Evolutionary conservation across 2,797 vertebrate genomes (phyloP), one percentile per base, ranked within the genome.

Genomic region (Peromyscus aztecus): DNA sequence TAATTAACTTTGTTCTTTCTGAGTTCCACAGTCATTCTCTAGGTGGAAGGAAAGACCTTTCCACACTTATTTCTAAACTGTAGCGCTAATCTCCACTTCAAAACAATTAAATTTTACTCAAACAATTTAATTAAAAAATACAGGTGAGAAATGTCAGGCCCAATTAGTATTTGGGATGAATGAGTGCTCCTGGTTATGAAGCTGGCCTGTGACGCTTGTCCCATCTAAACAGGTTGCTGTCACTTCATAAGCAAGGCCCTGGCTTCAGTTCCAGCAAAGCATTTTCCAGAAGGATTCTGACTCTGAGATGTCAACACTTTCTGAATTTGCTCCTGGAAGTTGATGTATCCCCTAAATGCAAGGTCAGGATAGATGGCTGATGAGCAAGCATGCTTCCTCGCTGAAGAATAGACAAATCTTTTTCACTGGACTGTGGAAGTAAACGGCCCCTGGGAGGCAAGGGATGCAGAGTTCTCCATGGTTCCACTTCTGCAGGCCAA

Each of bases 41-140:
- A 5, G 88, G 83, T 40, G 92, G 37, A 84, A 71, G 2, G 16
- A 94, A 86, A 90, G 1, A 7, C 8, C 24, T 71, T 76, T 9
- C 46, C 12, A 49, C 46, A 3, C 2, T 59, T 89, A 94, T 96
- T 90, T 95, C 61, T 90, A 96, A 82, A 73, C n/a, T 61, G 0
- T 78, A 52, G 69, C 69, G n/a, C 90, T 97, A 9, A 85, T 76
- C 96, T 98, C 40, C 37, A 6, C 65, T 59, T 95, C 43, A 94
- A 78, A 57, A 61, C 6, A 55, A 85, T 89, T 83, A 88, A 88
- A 91, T 78, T 31, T 94, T 4, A 80, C 67, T 16, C 16, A 27
- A 75, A 29, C 92, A 67, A 71, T 96, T 97, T 19, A 4, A 81
- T 37, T 91, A 81, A 0, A 29, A 89, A 21, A 14, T 29, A 13